Conservation (phyloP, 2,888 invertebrate species). For the Yponomeuta evonymella region DNA sequence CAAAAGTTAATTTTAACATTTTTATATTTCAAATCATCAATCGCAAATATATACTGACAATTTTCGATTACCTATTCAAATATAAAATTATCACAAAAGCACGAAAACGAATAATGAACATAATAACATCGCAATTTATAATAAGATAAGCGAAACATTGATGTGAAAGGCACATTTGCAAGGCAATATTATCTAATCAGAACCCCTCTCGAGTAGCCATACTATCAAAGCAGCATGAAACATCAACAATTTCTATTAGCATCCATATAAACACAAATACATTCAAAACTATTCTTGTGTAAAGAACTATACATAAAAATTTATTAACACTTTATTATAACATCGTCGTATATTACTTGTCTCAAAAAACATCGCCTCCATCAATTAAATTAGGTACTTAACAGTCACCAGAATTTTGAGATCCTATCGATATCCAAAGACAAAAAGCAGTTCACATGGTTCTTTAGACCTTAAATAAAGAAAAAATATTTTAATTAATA, state of each 20-base stretch:
- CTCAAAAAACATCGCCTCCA: conserved; percentile 36
- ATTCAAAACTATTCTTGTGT: conserved; percentile 49
- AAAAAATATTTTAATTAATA: conserved; percentile 5
- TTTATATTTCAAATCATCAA: conserved; percentile 59
- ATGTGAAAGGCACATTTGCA: conserved; percentile 25
- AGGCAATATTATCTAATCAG: conserved; percentile 60
- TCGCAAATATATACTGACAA: conserved; percentile 51
- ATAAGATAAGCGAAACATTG: conserved; percentile 13
- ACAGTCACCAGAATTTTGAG: conserved; percentile 16
- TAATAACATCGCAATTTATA: conserved; percentile 35
- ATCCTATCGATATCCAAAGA: conserved; percentile 23
- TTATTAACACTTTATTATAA: conserved; percentile 55
- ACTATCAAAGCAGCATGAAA: conserved; percentile 66
- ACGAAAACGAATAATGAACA: conserved; percentile 30
- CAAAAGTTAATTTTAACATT: conserved; percentile 39
- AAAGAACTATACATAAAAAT: conserved; percentile 52
- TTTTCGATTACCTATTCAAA: conserved; percentile 32
- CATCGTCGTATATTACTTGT: conserved; percentile 40
- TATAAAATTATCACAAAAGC: conserved; percentile 25
- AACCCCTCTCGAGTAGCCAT: conserved; percentile 65
- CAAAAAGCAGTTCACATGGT: conserved; percentile 14
- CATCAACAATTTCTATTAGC: conserved; percentile 43
- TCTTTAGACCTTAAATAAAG: conserved; percentile 13
- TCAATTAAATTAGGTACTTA: conserved; percentile 34
- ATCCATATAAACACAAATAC: conserved; percentile 45